phyloP scores from a whole-genome alignment of 2,888 invertebrate genomes.

The Eustalomyia histrio region DNA sequence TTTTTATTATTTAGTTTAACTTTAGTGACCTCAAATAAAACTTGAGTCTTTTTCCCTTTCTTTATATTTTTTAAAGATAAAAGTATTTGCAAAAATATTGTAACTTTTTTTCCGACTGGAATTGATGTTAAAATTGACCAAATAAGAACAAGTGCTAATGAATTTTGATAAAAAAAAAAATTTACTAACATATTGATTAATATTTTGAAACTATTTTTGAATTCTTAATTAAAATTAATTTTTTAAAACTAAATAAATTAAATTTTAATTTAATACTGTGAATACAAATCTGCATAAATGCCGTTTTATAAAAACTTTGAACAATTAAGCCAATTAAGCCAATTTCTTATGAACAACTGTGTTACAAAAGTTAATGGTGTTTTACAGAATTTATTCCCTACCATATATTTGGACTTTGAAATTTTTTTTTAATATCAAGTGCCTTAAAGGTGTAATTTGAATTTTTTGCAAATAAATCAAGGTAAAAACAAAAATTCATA shows the following conservation, averaged over 20 bases:
- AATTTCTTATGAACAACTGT: slow-evolving; percentile 46
- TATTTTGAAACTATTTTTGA: neutral
- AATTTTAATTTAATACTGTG: slow-evolving; percentile 8
- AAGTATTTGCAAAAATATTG: neutral
- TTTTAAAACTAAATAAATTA: neutral
- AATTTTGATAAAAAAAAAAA: neutral
- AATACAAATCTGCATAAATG: slow-evolving; percentile 33
- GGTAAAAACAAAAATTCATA: neutral
- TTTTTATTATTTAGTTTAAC: slow-evolving; percentile 34
- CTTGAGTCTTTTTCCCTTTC: slow-evolving; percentile 27
- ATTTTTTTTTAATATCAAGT: slow-evolving; percentile 39
- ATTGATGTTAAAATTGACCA: slow-evolving; percentile 42
- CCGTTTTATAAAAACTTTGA: slow-evolving; percentile 36
- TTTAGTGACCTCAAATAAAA: slow-evolving; percentile 46
- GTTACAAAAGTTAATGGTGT: slow-evolving; percentile 32
- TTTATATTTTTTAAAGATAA: slow-evolving; percentile 22
- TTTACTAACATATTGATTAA: too few relatives aligned
- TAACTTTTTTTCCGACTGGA: slow-evolving; percentile 18
- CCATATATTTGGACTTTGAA: slow-evolving; percentile 41
- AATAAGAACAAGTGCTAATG: neutral
- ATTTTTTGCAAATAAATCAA: neutral
- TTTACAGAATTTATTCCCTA: slow-evolving; percentile 41
- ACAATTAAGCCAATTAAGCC: slow-evolving; percentile 29
- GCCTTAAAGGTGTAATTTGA: too few relatives aligned
- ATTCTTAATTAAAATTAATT: slow-evolving; percentile 35